A percentile compares a stretch with the other conserved stretches of the same genome.
Evolutionary conservation across 2,113 vertebrate genomes (phyloP).

Genomic region (Corythoichthys haematopterus): DNA sequence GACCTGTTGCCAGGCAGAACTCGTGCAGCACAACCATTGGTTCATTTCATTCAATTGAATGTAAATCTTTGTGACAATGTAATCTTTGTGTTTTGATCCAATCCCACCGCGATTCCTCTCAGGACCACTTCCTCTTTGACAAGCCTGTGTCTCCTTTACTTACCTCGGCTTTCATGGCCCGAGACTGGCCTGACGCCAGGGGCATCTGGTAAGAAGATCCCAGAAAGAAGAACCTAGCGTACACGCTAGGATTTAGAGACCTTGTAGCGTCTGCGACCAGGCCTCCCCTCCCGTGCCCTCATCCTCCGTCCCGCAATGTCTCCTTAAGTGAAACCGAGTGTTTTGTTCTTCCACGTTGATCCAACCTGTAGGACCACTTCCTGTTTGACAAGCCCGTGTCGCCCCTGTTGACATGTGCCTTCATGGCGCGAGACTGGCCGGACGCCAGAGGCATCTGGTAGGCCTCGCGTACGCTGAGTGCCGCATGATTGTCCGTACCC

Average conservation of each 20-base stretch:
- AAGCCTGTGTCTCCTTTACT: conserved; percentile 90
- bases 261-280: neutral
- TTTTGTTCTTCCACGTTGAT: neutral
- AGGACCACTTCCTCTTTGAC: conserved; percentile 91
- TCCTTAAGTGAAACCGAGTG: conserved; percentile 18
- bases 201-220: conserved; percentile 87
- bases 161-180: conserved; percentile 89
- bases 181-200: conserved; percentile 91
- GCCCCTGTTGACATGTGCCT: conserved; percentile 10
- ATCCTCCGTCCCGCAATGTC: neutral
- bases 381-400: conserved; percentile 17
- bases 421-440: conserved; percentile 14
- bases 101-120: conserved; percentile 28
- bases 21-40: neutral
- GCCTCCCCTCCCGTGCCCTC: neutral
- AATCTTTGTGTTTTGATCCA: conserved; percentile 24
- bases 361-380: conserved; percentile 8
- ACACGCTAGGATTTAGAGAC: no score
- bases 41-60: no score
- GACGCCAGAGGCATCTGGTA: conserved; percentile 14
- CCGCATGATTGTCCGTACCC: neutral
- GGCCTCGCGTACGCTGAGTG: conserved; percentile 24
- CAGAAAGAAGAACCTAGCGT: conserved; percentile 1
- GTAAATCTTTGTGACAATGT: neutral
- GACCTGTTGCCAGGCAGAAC: neutral